These are phyloP conservation scores for Paraescarpia echinospica DNA, from an alignment of 1,140 invertebrate species.

Conservation along the genomic window DNA sequence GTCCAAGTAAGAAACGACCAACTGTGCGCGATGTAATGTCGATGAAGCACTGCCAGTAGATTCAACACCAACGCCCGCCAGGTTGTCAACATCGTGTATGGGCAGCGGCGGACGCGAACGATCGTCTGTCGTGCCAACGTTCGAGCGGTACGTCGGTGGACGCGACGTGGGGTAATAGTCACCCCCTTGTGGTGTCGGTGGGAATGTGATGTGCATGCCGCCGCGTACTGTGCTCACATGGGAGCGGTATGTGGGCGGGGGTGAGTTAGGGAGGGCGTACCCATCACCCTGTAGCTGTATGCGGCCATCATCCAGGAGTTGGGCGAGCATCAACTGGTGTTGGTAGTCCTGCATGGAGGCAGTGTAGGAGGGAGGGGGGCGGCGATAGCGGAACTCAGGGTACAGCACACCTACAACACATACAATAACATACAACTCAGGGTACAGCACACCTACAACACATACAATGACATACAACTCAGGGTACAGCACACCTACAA, in stretches of 20 bases:
- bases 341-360: conserved; percentile 55
- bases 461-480: too few relatives aligned
- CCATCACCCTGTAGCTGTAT: neutral
- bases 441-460: neutral
- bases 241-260: conserved; percentile 33
- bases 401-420: conserved; percentile 51
- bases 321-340: conserved; percentile 40
- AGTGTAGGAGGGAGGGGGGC: conserved; percentile 54
- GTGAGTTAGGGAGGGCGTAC: conserved; percentile 14
- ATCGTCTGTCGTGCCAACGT: conserved; percentile 31
- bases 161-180: conserved; percentile 42
- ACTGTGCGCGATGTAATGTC: neutral
- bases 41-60: neutral
- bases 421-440: too few relatives aligned
- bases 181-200: conserved; percentile 36
- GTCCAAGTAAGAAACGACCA: neutral
- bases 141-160: conserved; percentile 54
- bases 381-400: conserved; percentile 53
- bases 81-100: neutral
- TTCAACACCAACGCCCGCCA: neutral
- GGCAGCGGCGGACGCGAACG: neutral
- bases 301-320: conserved; percentile 10
- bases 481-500: too few relatives aligned
- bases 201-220: conserved; percentile 53
- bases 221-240: conserved; percentile 49